Base-by-base conservation (phyloP, 2,113 vertebrate genomes). In the Clarias macrocephalus region DNA sequence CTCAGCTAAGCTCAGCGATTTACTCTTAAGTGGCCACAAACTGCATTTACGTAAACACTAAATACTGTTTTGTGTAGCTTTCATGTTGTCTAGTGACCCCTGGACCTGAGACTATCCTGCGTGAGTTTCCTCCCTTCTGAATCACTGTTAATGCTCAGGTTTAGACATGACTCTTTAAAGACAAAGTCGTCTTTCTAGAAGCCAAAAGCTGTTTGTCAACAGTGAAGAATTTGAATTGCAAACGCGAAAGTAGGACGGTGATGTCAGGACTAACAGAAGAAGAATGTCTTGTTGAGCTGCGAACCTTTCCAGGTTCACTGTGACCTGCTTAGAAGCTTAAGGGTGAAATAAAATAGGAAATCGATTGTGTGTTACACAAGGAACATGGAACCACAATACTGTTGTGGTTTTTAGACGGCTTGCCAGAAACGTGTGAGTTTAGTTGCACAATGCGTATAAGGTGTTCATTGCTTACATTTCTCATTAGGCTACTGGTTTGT, bases 251-350 rank as follows among this genome's bases (percentile, higher is more conserved):
- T 63, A n/a, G 76, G 57, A 77, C 42, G 52, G 57, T 23, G 48
- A 12, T 15, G 77, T 87, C 65, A 65, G 56, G 54, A 72, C 60
- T 60, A 87, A 54, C 52, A 16, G 33, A 42, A 48, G 12, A 76
- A 75, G 62, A 81, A 70, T 88, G 60, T 30, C 77, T 88, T 73
- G 21, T 88, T 48, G 63, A 88, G 37, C 25, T 30, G 72, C 48
- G 52, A 89, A 85, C 33, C 54, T 37, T 79, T 73, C 63, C 42
- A 83, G 18, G 85, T 68, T 56, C 75, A 66, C 19, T 66, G 19
- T 66, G 37, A 68, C 62, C 28, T 79, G 9, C 60, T 86, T 82
- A 85, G 0, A 37, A 83, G 59, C 65, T 48, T 65, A 59, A 48
- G 48, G 13, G 52, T 48, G 73, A 3, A 52, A 52, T 10, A 21